phyloP scores from a whole-genome alignment of 2,888 invertebrate species.

The Prenolepis imparis region DNA sequence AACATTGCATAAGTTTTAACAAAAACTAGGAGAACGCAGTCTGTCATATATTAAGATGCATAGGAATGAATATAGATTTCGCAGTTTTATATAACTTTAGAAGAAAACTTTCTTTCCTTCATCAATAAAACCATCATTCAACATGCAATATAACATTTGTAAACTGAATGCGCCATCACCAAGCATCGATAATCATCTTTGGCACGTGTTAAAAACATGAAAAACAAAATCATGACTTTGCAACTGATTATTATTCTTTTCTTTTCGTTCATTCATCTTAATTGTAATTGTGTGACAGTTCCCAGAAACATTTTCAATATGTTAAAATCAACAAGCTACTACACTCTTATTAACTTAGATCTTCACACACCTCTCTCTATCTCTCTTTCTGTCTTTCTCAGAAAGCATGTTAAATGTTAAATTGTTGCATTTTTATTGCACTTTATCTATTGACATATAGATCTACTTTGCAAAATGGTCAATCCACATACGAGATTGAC shows the following conservation, averaged over 20 bases:
- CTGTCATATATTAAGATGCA: constrained; percentile 45
- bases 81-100: constrained; percentile 33
- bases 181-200: constrained; percentile 37
- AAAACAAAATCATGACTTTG: constrained; percentile 35
- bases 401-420: constrained; percentile 69
- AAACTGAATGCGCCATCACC: constrained; percentile 44
- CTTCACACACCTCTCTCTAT: constrained; percentile 1
- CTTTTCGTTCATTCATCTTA: constrained; percentile 39
- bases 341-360: constrained; percentile 50
- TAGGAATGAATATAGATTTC: constrained; percentile 39
- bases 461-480: constrained; percentile 51
- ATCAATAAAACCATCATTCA: constrained; percentile 37
- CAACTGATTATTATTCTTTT: constrained; percentile 34
- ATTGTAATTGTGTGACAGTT: constrained; percentile 41
- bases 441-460: constrained; percentile 54
- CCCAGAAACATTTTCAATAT: constrained; percentile 26
- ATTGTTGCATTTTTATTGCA: constrained; percentile 58
- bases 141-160: constrained; percentile 42
- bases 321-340: constrained; percentile 35
- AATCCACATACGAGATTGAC: constrained; percentile 35
- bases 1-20: constrained; percentile 14
- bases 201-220: constrained; percentile 48
- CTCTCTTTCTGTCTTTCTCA: constrained; percentile 50
- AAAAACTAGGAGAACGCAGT: constrained; percentile 48
- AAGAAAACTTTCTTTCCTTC: constrained; percentile 15